Evolutionary conservation across 2,888 invertebrate genomes (phyloP).

Genomic region (Didymodactylos carnosus): DNA sequence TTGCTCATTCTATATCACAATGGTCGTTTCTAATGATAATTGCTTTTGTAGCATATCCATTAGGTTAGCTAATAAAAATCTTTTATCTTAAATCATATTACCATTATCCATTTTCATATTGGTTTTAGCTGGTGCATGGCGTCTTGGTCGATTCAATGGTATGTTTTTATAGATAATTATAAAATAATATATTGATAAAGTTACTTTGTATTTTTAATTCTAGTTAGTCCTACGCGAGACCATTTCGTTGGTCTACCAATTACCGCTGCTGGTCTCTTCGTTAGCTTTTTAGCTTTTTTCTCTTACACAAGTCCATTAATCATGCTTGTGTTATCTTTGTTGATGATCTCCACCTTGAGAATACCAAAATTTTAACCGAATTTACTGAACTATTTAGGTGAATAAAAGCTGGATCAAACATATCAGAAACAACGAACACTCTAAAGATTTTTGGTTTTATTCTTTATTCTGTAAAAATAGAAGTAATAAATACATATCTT

Average conservation of each 20-base stretch:
- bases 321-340: not conserved
- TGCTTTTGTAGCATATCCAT: not conserved
- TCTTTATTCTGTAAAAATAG: no score
- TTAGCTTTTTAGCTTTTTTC: not conserved
- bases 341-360: not conserved
- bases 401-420: no score
- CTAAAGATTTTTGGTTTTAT: no score
- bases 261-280: not conserved
- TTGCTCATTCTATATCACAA: not conserved
- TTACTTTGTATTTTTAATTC: no score
- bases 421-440: no score
- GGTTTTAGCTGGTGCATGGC: not conserved
- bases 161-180: no score
- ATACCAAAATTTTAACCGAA: not conserved
- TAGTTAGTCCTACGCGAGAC: not conserved
- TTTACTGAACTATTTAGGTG: not conserved
- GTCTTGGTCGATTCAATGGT: not conserved
- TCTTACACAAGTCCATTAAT: not conserved
- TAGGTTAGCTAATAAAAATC: not conserved
- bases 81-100: not conserved
- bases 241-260: not conserved
- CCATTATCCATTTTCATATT: no score
- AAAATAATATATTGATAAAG: no score
- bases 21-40: not conserved
- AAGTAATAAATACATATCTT: no score